These are phyloP conservation scores for Thaumetopoea pityocampa DNA, from an alignment of 1,140 invertebrate genomes.

Conservation along the genomic window DNA sequence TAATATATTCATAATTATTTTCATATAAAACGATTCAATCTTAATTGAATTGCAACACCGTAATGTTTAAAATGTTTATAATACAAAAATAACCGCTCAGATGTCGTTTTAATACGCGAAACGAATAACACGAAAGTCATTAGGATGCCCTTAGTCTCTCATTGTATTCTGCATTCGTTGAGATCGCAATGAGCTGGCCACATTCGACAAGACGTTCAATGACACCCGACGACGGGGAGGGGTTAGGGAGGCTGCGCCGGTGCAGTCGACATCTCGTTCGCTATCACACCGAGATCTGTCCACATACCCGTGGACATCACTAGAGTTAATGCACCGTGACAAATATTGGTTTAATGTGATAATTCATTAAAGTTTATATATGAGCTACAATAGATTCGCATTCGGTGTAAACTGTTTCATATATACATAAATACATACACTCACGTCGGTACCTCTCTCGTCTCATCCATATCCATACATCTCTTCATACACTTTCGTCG, in stretches of 20 bases:
- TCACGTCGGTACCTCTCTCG: too few relatives aligned
- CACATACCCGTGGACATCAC: constrained; percentile 28
- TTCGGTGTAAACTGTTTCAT: too few relatives aligned
- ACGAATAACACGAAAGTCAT: constrained; percentile 20
- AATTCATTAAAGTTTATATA: neutral
- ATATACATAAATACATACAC: too few relatives aligned
- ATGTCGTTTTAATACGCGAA: constrained; percentile 15
- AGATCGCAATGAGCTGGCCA: constrained; percentile 29
- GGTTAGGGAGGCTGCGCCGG: constrained; percentile 43
- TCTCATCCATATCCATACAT: too few relatives aligned
- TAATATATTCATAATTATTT: too few relatives aligned
- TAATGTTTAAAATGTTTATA: too few relatives aligned
- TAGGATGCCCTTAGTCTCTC: constrained; percentile 25
- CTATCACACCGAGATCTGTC: constrained; percentile 51
- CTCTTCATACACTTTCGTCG: too few relatives aligned
- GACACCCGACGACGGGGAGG: constrained; percentile 30
- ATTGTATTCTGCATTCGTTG: constrained; percentile 32
- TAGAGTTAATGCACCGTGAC: constrained; percentile 20
- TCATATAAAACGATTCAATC: too few relatives aligned
- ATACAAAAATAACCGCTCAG: constrained; percentile 6
- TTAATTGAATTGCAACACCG: constrained; percentile 8
- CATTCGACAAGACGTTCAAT: constrained; percentile 45
- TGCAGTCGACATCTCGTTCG: constrained; percentile 56
- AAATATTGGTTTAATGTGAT: constrained; percentile 6
- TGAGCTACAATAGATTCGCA: constrained; percentile 1